These are phyloP conservation scores for Psephotus haematonotus DNA, from an alignment of 2,113 vertebrate genomes.

Conservation along the genomic window DNA sequence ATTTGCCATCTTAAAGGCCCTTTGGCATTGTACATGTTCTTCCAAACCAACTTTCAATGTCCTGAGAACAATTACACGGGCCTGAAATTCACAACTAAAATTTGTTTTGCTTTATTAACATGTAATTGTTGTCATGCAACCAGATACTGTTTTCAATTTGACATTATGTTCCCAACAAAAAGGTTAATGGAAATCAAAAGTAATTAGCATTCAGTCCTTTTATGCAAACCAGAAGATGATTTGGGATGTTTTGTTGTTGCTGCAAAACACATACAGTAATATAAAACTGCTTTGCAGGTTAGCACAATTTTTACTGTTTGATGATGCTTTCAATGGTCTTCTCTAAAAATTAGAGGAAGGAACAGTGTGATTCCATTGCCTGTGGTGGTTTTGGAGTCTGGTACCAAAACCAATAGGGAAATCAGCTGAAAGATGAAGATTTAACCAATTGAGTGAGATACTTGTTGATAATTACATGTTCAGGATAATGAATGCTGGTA, in stretches of 20 bases:
- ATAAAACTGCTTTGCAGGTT: neutral
- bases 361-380: neutral
- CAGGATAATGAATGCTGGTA: neutral
- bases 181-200: neutral
- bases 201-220: neutral
- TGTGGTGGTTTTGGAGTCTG: neutral
- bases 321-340: neutral
- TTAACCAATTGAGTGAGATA: neutral
- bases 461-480: neutral
- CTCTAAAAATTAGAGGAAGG: neutral
- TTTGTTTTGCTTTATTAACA: neutral
- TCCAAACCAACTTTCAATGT: neutral
- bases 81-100: neutral
- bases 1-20: neutral
- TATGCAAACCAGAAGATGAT: neutral
- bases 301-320: neutral
- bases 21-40: fast-evolving
- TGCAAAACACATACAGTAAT: neutral
- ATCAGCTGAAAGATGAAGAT: neutral
- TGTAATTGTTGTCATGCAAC: neutral
- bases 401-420: neutral
- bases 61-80: neutral
- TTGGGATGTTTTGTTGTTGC: neutral
- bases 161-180: neutral
- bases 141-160: neutral